phyloP scores from a whole-genome alignment of 30 jellyfish, hydroid and myxozoan species.

The Aurelia coerulea region DNA sequence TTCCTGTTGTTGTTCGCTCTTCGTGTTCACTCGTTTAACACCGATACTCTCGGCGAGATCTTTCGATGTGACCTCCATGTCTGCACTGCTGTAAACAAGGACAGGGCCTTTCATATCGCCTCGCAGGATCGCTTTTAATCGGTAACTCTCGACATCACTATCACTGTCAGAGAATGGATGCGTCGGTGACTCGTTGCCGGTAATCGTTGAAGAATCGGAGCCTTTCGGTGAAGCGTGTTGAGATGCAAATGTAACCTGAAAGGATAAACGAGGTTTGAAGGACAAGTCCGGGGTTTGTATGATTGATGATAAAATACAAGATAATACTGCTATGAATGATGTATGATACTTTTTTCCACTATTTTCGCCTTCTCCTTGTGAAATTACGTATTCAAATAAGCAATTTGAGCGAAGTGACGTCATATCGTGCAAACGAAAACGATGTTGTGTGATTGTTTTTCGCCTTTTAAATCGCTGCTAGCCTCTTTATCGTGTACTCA shows the following conservation, averaged over 20 bases:
- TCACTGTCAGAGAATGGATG: constrained; percentile 91
- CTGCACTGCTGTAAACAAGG: constrained; percentile 68
- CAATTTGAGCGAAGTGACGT: too few relatives aligned
- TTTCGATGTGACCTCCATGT: constrained; percentile 41
- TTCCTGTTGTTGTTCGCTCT: neutral
- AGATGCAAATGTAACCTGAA: constrained; percentile 67
- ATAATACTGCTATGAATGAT: too few relatives aligned
- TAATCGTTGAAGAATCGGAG: constrained; percentile 79
- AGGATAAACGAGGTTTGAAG: neutral
- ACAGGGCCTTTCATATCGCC: constrained; percentile 88
- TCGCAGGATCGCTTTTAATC: constrained; percentile 83
- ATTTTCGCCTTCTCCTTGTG: too few relatives aligned
- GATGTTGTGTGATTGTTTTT: too few relatives aligned
- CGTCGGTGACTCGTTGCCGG: constrained; percentile 88
- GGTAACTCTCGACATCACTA: constrained; percentile 85
- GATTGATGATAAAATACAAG: too few relatives aligned
- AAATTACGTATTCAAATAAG: too few relatives aligned
- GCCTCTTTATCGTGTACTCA: too few relatives aligned
- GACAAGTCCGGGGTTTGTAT: too few relatives aligned
- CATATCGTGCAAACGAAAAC: too few relatives aligned
- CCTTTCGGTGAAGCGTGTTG: constrained; percentile 57
- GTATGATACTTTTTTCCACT: too few relatives aligned
- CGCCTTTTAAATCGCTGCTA: too few relatives aligned
- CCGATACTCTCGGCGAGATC: constrained; percentile 46
- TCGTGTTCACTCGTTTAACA: neutral